Evolutionary conservation across 2,113 vertebrate species (phyloP), one percentile per base, ranked within the genome.

Genomic region (Scomber japonicus): DNA sequence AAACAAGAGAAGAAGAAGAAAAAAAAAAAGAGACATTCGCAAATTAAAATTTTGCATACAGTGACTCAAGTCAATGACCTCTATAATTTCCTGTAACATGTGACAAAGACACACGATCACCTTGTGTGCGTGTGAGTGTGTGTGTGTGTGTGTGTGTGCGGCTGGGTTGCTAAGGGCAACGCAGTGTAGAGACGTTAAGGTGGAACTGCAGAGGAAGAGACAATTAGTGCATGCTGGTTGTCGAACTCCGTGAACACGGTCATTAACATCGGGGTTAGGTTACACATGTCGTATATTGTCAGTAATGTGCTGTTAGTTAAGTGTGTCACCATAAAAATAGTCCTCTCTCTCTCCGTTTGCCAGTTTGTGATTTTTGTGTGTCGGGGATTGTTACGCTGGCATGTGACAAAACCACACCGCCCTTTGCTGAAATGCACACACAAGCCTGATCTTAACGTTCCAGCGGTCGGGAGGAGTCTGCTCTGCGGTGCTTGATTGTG

Each of bases 21-120:
- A 35, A 35, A 40, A 10, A 40, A 40, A 40, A 40, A 75, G 66
- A 19, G 70, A 95, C 91, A 93, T 94, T 94, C 79, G 91, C 91
- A 93, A 93, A 88, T 82, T 48, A 88, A 91, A 83, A 81, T 66
- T 93, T 94, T 94, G 93, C 94, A 94, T 93, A 92, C 91, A 89
- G 91, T 90, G 90, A 93, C 90, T 84, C 85, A 72, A 89, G 74
- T 82, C 74, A 71, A 82, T 88, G 87, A 94, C 86, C 88, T 93
- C 62, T 76, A 81, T 71, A 63, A 60, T 84, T 89, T 88, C 77
- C 75, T 84, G 84, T 88, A 83, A 86, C 83, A 81, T 54, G 85
- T 87, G 88, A 91, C 89, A 84, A 88, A 27, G 51, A 89, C 87
- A 80, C 83, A 90, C 79, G 46, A 67, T 60, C 73, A 27, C 62